A percentile compares a stretch with the other conserved stretches of the same genome.
These are phyloP conservation scores for Tuta absoluta DNA, from an alignment of 2,888 invertebrate genomes.

Conservation along the genomic window DNA sequence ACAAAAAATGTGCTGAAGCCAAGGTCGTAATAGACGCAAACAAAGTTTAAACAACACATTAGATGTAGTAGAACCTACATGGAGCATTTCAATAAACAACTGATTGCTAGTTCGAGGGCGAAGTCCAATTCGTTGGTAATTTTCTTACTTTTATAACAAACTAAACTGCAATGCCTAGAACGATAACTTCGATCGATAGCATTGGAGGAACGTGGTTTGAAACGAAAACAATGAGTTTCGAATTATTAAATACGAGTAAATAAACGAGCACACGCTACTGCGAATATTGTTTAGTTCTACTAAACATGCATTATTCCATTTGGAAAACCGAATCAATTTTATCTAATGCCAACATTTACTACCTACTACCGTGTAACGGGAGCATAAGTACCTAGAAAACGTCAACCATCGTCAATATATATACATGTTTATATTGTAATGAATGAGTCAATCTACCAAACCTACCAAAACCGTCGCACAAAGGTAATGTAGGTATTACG, in stretches of 20 bases:
- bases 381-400: background rate
- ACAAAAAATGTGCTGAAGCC: constrained; percentile 5
- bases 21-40: constrained; percentile 4
- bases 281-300: background rate
- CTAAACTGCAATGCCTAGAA: background rate
- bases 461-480: background rate
- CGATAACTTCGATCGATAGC: constrained; percentile 4
- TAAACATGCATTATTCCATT: background rate
- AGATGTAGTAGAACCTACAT: constrained; percentile 5
- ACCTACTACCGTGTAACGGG: background rate
- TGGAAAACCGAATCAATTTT: background rate
- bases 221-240: constrained; percentile 32
- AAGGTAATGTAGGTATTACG: too few relatives aligned
- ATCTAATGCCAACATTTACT: background rate
- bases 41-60: constrained; percentile 3
- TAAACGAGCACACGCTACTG: background rate
- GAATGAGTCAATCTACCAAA: background rate
- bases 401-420: background rate
- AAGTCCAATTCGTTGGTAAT: background rate
- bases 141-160: constrained; percentile 1
- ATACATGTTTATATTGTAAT: background rate
- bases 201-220: constrained; percentile 21
- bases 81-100: background rate
- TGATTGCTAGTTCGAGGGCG: constrained; percentile 6
- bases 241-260: constrained; percentile 1